Percentiles rank a stretch among this genome's conserved stretches.
These are phyloP conservation scores for Scaptomyza tumidula DNA, from an alignment of 2,888 invertebrate genomes.

Conservation along the genomic window DNA sequence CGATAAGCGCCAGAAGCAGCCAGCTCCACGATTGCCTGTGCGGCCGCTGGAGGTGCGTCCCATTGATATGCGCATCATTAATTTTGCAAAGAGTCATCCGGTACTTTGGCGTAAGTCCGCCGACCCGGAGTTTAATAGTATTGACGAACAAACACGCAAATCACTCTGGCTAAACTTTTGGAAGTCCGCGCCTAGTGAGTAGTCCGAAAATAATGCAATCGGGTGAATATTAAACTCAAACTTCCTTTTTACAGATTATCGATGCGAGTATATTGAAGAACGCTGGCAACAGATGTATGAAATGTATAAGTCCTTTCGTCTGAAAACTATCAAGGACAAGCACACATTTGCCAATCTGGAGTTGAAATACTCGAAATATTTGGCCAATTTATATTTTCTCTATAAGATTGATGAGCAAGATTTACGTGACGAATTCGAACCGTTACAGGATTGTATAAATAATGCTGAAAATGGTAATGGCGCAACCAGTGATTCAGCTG, in stretches of 20 bases:
- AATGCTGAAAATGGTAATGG: conserved; percentile 3
- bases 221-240: background rate
- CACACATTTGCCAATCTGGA: conserved; percentile 73
- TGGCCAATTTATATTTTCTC: conserved; percentile 79
- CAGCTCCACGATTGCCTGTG: conserved; percentile 14
- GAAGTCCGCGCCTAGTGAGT: conserved; percentile 73
- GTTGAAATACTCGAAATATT: conserved; percentile 81
- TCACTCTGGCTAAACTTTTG: conserved; percentile 79
- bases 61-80: conserved; percentile 77
- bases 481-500: conserved; percentile 9
- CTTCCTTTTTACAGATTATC: conserved; percentile 53
- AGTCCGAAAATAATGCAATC: too few species aligned
- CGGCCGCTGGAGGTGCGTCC: conserved; percentile 76
- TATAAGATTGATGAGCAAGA: conserved; percentile 82
- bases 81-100: conserved; percentile 82
- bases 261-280: conserved; percentile 75
- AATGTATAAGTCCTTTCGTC: conserved; percentile 82
- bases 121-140: conserved; percentile 75
- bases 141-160: conserved; percentile 78
- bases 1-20: conserved; percentile 7
- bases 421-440: conserved; percentile 75
- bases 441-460: conserved; percentile 69
- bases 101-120: conserved; percentile 80
- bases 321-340: conserved; percentile 78
- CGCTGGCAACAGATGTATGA: conserved; percentile 82